These are phyloP conservation scores for Aspiorhynchus laticeps DNA, from an alignment of 2,113 vertebrate species.

Conservation along the genomic window DNA sequence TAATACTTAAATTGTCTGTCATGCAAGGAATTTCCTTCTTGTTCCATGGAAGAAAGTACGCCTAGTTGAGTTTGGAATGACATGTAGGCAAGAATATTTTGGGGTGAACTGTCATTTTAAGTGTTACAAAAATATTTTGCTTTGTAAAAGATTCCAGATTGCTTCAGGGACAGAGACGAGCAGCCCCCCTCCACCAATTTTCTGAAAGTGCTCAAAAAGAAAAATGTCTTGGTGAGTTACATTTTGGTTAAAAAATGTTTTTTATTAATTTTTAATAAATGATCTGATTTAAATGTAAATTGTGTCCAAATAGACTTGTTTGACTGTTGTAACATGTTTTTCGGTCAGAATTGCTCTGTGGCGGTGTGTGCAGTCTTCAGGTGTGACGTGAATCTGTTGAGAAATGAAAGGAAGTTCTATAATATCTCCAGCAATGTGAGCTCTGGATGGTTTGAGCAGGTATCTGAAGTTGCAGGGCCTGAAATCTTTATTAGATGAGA, in stretches of 20 bases:
- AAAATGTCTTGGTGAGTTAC: constrained; percentile 65
- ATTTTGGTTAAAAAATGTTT: background rate
- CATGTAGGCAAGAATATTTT: background rate
- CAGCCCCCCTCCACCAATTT: constrained; percentile 51
- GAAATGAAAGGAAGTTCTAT: constrained; percentile 60
- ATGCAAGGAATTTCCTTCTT: background rate
- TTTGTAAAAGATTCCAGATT: constrained; percentile 69
- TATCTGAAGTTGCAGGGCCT: constrained; percentile 48
- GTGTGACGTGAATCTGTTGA: constrained; percentile 65
- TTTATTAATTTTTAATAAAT: background rate
- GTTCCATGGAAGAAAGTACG: background rate
- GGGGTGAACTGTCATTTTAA: background rate
- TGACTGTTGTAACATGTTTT: background rate
- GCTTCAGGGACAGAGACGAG: constrained; percentile 53
- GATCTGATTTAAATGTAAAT: background rate
- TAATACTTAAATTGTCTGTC: background rate
- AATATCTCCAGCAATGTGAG: constrained; percentile 75
- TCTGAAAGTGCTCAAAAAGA: constrained; percentile 58
- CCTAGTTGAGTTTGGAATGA: background rate
- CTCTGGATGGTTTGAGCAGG: constrained; percentile 78
- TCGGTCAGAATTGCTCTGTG: constrained; percentile 75
- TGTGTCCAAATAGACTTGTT: background rate
- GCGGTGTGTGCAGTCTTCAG: constrained; percentile 71
- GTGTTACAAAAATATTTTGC: background rate
- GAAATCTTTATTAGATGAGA: background rate